These are phyloP conservation scores for Pseudomyrmex sp. DNA, from an alignment of 1,140 invertebrate genomes.

Conservation along the genomic window DNA sequence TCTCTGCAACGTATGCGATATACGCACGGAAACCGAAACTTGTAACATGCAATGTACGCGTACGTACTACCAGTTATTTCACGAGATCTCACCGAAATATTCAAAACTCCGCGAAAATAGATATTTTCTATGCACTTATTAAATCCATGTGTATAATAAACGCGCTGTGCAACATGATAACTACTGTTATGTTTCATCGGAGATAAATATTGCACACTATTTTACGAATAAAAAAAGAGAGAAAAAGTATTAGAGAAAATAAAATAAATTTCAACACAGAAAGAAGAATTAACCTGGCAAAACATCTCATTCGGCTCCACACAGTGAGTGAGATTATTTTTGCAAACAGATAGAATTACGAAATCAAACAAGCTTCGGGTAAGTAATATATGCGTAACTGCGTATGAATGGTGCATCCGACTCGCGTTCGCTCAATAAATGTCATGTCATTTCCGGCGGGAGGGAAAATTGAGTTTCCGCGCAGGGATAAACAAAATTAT, in stretches of 20 bases:
- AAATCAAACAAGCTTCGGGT: constrained; percentile 29
- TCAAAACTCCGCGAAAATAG: constrained; percentile 22
- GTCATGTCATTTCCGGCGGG: constrained; percentile 31
- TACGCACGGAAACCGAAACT: constrained; percentile 59
- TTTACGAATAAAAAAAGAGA: not conserved
- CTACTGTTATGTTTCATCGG: not conserved
- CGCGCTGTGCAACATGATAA: not conserved
- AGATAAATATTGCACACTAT: not conserved
- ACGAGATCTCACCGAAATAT: constrained; percentile 36
- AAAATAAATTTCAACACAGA: not conserved
- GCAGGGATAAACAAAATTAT: constrained; percentile 27
- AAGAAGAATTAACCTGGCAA: not conserved
- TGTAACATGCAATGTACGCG: constrained; percentile 32
- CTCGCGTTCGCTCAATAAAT: constrained; percentile 37
- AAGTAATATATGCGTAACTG: constrained; percentile 6
- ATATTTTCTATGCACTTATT: not conserved
- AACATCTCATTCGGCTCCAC: not conserved
- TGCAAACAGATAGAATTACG: constrained; percentile 8
- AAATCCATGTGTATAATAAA: not conserved
- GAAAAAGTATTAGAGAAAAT: not conserved
- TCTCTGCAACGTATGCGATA: not conserved
- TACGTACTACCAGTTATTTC: too few species aligned
- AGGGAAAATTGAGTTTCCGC: constrained; percentile 48
- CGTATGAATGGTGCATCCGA: constrained; percentile 24
- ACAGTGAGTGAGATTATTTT: constrained; percentile 10